Conservation (phyloP, 2,113 vertebrate species). For the Nannospalax galili region DNA sequence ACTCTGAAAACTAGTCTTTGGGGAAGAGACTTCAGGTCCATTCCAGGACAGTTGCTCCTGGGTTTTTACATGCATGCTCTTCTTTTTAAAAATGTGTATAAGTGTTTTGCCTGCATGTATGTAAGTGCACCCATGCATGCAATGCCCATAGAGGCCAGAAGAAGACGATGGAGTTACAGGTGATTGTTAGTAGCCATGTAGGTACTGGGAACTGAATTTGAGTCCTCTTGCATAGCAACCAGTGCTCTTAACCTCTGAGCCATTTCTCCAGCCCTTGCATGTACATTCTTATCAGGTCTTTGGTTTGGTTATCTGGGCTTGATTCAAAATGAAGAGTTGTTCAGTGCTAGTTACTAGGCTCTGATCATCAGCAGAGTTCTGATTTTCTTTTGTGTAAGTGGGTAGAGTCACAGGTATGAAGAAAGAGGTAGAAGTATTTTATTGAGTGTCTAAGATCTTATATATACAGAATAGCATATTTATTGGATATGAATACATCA, state of each 20-base stretch:
- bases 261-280: neutral
- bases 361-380: neutral
- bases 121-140: too few relatives aligned
- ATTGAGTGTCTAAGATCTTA: neutral
- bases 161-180: too few relatives aligned
- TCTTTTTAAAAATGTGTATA: neutral
- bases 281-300: neutral
- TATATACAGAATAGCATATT: conserved; percentile 1
- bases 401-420: neutral
- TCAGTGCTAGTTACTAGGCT: neutral
- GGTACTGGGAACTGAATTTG: too few relatives aligned
- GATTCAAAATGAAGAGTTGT: neutral
- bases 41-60: too few relatives aligned
- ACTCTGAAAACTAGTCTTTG: too few relatives aligned
- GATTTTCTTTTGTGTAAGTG: conserved; percentile 30
- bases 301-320: conserved; percentile 31
- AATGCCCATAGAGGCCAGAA: too few relatives aligned
- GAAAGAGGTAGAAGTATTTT: conserved; percentile 24
- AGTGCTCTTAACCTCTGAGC: too few relatives aligned
- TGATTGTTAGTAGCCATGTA: too few relatives aligned
- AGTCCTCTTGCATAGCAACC: too few relatives aligned
- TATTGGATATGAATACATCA: conserved; percentile 18
- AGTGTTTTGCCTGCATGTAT: too few relatives aligned
- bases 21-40: too few relatives aligned
- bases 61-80: conserved; percentile 15